phyloP scores from a whole-genome alignment of 2,888 invertebrate genomes.

The Andrena minutula region DNA sequence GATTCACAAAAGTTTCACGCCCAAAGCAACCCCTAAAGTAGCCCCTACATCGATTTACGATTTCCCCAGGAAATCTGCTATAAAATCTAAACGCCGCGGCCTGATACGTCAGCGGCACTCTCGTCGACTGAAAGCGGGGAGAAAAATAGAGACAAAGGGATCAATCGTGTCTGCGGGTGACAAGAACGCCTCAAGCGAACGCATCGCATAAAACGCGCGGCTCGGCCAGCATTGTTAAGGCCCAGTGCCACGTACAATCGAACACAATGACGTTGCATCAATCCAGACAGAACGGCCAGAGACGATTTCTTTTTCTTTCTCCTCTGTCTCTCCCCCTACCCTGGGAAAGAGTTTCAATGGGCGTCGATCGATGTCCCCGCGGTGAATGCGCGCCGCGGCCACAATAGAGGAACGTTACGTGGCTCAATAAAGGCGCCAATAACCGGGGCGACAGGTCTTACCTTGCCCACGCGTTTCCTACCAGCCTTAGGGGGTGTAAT shows the following conservation, averaged over 20 bases:
- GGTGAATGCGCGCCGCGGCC: slow-evolving; percentile 31
- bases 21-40: too few relatives aligned
- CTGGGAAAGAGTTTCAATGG: slow-evolving; percentile 30
- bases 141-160: slow-evolving; percentile 10
- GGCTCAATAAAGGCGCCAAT: slow-evolving; percentile 13
- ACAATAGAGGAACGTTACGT: slow-evolving; percentile 38
- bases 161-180: slow-evolving; percentile 47
- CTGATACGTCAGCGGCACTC: background rate
- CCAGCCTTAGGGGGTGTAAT: background rate
- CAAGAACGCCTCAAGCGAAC: slow-evolving; percentile 39
- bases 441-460: background rate
- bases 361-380: slow-evolving; percentile 47
- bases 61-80: background rate
- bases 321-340: background rate
- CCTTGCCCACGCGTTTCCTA: background rate
- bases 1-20: too few relatives aligned
- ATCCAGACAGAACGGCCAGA: slow-evolving; percentile 9
- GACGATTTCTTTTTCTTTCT: slow-evolving; percentile 28
- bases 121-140: background rate
- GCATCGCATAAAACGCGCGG: slow-evolving; percentile 41
- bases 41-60: too few relatives aligned
- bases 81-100: background rate
- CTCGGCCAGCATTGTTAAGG: slow-evolving; percentile 34
- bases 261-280: slow-evolving; percentile 45
- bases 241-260: slow-evolving; percentile 36